phyloP scores from a whole-genome alignment of 2,113 vertebrate genomes.

The Typhlomys cinereus region DNA sequence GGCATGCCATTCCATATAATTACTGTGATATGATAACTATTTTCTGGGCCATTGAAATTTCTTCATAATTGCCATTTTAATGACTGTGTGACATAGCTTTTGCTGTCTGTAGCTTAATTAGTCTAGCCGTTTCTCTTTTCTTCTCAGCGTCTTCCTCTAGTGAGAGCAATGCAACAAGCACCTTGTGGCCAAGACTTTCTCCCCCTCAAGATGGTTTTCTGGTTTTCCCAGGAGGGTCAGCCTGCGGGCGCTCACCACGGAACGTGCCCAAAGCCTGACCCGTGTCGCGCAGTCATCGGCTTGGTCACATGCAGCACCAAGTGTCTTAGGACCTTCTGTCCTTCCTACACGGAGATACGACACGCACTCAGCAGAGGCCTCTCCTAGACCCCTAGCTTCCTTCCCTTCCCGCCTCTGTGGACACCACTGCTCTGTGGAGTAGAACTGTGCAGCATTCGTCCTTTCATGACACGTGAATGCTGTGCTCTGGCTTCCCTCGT shows the following conservation, averaged over 20 bases:
- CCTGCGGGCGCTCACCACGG: too few relatives aligned
- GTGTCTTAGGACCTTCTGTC: not conserved
- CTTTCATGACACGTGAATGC: not conserved
- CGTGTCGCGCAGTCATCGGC: too few relatives aligned
- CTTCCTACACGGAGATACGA: not conserved
- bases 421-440: not conserved
- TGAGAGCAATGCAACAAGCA: not conserved
- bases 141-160: not conserved
- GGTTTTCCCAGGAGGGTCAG: not conserved
- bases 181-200: not conserved
- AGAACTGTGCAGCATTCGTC: not conserved
- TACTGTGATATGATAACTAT: not conserved
- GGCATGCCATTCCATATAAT: not conserved
- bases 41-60: not conserved
- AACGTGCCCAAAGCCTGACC: not conserved
- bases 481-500: not conserved
- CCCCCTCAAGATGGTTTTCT: not conserved
- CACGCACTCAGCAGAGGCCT: not conserved
- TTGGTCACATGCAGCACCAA: not conserved
- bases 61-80: not conserved
- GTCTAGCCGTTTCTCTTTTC: not conserved
- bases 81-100: not conserved
- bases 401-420: not conserved
- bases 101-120: not conserved
- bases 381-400: accelerated